phyloP scores from a whole-genome alignment of 2,888 invertebrate species.

The Encarsia formosa region DNA sequence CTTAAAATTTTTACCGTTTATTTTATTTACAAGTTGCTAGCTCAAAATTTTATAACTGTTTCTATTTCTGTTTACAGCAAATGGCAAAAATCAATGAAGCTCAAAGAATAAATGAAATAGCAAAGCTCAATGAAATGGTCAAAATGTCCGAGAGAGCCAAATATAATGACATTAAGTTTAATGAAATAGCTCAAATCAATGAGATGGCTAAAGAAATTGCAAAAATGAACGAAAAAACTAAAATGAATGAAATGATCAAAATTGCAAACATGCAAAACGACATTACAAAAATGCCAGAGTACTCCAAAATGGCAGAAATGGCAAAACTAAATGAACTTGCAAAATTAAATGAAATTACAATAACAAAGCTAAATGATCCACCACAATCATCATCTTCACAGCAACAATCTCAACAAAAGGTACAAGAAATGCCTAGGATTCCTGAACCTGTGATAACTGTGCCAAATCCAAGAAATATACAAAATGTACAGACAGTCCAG shows the following conservation, averaged over 20 bases:
- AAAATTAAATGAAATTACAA: constrained; percentile 49
- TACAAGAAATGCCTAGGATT: constrained; percentile 44
- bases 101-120: constrained; percentile 48
- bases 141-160: constrained; percentile 50
- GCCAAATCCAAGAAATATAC: constrained; percentile 49
- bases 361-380: constrained; percentile 48
- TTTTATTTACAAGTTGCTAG: background rate
- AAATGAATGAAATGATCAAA: constrained; percentile 50
- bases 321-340: constrained; percentile 48
- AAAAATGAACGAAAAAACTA: constrained; percentile 48
- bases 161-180: constrained; percentile 45
- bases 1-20: background rate
- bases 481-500: constrained; percentile 43
- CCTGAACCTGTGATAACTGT: constrained; percentile 50
- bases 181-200: constrained; percentile 47
- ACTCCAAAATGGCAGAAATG: constrained; percentile 50
- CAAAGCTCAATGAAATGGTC: constrained; percentile 49
- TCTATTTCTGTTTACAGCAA: constrained; percentile 4
- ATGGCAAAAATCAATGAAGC: constrained; percentile 49
- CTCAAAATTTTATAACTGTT: background rate
- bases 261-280: constrained; percentile 49
- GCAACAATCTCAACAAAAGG: constrained; percentile 29
- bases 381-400: constrained; percentile 24
- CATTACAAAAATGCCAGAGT: constrained; percentile 47
- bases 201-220: constrained; percentile 50